Evolutionary conservation across 2,888 invertebrate genomes (phyloP).

Genomic region (Strigamia maritima): DNA sequence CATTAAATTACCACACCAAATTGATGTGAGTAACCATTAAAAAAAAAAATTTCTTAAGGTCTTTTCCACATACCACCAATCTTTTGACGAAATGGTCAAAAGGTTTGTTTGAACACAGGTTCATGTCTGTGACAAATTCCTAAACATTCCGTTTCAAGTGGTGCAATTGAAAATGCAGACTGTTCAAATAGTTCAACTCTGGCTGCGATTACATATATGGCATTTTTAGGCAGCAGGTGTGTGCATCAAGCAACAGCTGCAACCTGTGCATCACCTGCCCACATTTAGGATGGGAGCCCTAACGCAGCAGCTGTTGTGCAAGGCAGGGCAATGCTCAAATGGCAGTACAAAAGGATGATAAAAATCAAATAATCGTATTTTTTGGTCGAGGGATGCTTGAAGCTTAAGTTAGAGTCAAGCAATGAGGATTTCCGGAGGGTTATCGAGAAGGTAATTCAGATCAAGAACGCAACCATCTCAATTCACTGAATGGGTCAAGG

Average conservation of each 20-base stretch:
- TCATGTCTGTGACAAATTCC: no score
- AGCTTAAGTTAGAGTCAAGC: neutral
- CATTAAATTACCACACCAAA: slow-evolving; percentile 11
- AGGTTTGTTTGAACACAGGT: neutral
- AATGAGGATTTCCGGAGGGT: slow-evolving; percentile 31
- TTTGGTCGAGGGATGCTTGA: neutral
- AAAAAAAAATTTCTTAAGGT: neutral
- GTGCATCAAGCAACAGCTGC: neutral
- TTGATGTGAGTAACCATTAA: neutral
- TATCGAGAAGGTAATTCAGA: slow-evolving; percentile 19
- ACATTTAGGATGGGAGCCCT: neutral
- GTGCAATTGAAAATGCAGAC: no score
- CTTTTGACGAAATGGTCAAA: neutral
- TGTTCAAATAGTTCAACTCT: no score
- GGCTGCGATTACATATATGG: neutral
- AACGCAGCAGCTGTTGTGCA: neutral
- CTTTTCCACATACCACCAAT: neutral
- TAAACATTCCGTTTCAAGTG: no score
- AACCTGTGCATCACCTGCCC: slow-evolving; percentile 21
- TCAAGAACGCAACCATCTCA: slow-evolving; percentile 33
- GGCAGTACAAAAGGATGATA: neutral
- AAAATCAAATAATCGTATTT: neutral
- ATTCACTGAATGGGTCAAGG: slow-evolving; percentile 32
- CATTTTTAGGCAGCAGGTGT: slow-evolving; percentile 20
- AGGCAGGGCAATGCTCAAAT: neutral